Evolutionary conservation across 2,888 invertebrate genomes (phyloP), one percentile per base, ranked within the genome.

Genomic region (Dugesia japonica): DNA sequence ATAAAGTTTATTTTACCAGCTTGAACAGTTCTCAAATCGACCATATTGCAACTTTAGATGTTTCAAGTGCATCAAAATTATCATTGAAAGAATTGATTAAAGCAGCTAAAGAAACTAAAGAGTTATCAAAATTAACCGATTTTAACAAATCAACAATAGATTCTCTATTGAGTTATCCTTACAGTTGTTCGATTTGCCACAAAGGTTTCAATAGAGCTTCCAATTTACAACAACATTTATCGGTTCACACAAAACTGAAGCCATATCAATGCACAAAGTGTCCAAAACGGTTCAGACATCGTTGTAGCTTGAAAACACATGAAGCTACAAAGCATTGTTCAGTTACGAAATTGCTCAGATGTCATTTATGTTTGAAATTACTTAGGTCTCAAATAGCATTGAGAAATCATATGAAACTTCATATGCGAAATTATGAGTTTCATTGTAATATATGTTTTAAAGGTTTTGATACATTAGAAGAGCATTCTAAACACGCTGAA

Each of bases 311-410:
- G 23, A 56, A 56, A 56, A 56, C 56, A 9, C 56, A 56, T n/a
- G 56, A 56, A n/a, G 56, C 56, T 13, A 56, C 56, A 56, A 56
- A 56, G 17, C 56, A 56, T n/a, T 9, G 56, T n/a, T 23, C 56
- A 4, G 23, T 56, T 13, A 56, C 56, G 20, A 56, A 56, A 56
- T n/a, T 56, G 20, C n/a, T 56, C 4, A 4, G 56, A 20, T 56
- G 56, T 56, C 56, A 56, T 56, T 56, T 56, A n/a, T 56, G 56
- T 56, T 56, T 56, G n/a, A 56, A 56, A 56, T 56, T 56, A n/a
- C 56, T 56, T 56, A 4, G 56, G 7, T 56, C 56, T 4, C 56
- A 56, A n/a, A n/a, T 56, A 4, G 56, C 56, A 4, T n/a, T 56
- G 4, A 56, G n/a, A 56, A 56, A 56, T 56, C 56, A 56, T 23